A percentile compares a stretch with the other conserved stretches of the same genome.
Conservation (phyloP, 2,888 invertebrate genomes). For the Aleiodes testaceus region DNA sequence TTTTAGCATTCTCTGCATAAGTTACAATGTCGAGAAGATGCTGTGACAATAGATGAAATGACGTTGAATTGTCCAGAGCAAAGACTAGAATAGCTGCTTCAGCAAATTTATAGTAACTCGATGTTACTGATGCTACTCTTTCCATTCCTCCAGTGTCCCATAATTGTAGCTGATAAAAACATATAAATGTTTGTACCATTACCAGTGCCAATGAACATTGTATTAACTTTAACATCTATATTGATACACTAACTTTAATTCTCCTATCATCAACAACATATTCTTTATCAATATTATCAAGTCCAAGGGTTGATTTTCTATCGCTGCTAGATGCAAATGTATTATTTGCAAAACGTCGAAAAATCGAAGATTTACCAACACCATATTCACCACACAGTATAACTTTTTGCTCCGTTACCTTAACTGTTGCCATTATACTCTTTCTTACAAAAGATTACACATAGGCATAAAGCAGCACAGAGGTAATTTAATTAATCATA, state of each 20-base stretch:
- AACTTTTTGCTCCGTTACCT: conserved; percentile 90
- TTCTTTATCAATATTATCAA: conserved; percentile 91
- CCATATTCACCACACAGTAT: conserved; percentile 97
- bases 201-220: too few species aligned
- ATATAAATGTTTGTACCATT: not conserved
- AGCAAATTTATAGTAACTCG: conserved; percentile 96
- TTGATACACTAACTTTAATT: conserved; percentile 79
- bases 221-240: too few species aligned
- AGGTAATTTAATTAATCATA: conserved; percentile 5
- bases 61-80: conserved; percentile 91
- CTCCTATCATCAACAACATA: conserved; percentile 85
- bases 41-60: conserved; percentile 93
- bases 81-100: conserved; percentile 95
- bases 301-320: conserved; percentile 89
- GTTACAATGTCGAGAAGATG: conserved; percentile 94
- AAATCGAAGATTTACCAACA: conserved; percentile 95
- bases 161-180: conserved; percentile 82
- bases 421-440: conserved; percentile 83
- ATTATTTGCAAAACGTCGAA: conserved; percentile 91
- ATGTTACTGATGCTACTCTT: conserved; percentile 94
- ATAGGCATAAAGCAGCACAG: too few species aligned
- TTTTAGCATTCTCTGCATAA: conserved; percentile 95
- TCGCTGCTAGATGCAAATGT: conserved; percentile 89
- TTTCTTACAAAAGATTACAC: not conserved
- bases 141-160: conserved; percentile 99